Base-by-base conservation (phyloP, 1,140 invertebrate genomes). In the Zaprionus davidi region DNA sequence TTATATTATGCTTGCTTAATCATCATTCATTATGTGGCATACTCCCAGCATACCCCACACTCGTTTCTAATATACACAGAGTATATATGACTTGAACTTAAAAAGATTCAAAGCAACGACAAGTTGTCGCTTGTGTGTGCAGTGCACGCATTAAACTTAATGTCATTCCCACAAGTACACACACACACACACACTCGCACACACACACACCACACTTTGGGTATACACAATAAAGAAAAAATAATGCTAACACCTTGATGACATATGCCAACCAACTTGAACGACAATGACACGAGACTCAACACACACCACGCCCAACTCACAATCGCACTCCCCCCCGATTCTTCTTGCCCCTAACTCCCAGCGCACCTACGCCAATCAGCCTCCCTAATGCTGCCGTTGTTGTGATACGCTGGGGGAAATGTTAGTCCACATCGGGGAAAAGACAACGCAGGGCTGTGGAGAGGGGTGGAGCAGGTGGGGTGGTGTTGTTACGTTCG, bases 231-330 rank as follows among this genome's bases (percentile, higher is more conserved):
- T 17, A 62, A 58, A 51, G 31, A 58, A 58, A 58, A 57, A 56
- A 53, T 62, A 65, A 73, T 70, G 12, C 53, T 69, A 88, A 79
- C 84, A 88, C 84, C 85, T 88, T 84, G 85, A 71, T 88, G 84
- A 88, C 84, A 88, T 88, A 90, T 88, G 84, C 84, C 84, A 87
- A 78, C 76, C 51, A 56, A 56, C 57, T 62, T 53, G 70, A 71
- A 71, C 78, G 71, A 84, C 84, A 88, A 81, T 88, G 84, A 88
- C 84, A 87, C 60, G 80, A 66, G 68, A 71, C 69, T 67, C 74
- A 62, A 24, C 46, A 26, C 46, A 38, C 56, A 28, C 31, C 31
- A 63, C 11, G 7, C 34, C 53, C 65, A 15, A 38, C 3, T 34
- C 5, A 1, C 22, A 15, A 31, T 46, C 22, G 3, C 15, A 5